These are phyloP conservation scores for Luscinia megarhynchos DNA, from an alignment of 2,797 vertebrate genomes.

Conservation along the genomic window DNA sequence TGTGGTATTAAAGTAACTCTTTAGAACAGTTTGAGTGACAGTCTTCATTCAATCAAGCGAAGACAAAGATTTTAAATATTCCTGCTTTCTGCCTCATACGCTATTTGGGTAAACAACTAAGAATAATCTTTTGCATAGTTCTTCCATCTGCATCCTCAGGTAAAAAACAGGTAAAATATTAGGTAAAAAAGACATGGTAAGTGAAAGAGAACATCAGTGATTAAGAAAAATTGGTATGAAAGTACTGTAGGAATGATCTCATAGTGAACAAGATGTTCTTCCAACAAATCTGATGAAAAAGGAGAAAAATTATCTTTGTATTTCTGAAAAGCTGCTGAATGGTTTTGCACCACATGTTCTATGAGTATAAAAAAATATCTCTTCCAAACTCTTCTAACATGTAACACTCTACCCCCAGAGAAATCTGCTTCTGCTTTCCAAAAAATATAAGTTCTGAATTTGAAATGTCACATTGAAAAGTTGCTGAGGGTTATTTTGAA, in stretches of 20 bases:
- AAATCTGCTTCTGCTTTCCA: constrained; percentile 35
- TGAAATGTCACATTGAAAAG: constrained; percentile 15
- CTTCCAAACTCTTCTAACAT: constrained; percentile 11
- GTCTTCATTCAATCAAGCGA: neutral
- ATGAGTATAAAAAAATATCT: neutral
- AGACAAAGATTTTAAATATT: neutral
- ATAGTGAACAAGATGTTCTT: neutral
- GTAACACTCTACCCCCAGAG: neutral
- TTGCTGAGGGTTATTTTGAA: constrained; percentile 15
- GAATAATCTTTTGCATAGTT: neutral
- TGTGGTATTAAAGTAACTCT: neutral
- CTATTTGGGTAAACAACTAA: neutral
- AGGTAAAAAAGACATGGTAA: neutral
- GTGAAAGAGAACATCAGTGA: neutral
- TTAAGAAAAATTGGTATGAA: neutral
- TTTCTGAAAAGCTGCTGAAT: constrained; percentile 6
- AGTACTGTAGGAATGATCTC: neutral
- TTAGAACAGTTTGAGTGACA: neutral
- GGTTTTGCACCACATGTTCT: constrained; percentile 37
- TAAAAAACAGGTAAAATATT: neutral
- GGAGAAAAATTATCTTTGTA: neutral
- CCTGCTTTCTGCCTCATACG: neutral
- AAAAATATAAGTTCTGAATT: neutral
- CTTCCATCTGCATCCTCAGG: neutral
- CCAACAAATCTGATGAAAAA: neutral